phyloP scores from a whole-genome alignment of 2,888 invertebrate species.

The Drosophila limbata region DNA sequence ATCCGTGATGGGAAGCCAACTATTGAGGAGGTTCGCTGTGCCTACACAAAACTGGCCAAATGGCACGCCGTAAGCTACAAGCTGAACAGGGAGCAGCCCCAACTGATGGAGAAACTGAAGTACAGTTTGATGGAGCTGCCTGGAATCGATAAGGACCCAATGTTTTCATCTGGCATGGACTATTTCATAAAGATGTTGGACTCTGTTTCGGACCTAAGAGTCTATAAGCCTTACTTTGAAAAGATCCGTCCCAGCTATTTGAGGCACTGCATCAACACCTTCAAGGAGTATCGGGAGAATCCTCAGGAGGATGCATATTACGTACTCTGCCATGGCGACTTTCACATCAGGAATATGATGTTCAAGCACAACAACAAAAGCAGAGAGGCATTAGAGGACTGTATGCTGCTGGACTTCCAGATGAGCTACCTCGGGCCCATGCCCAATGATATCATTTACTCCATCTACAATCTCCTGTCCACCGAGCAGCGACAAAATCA shows the following conservation, averaged over 20 bases:
- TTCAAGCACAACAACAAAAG: slow-evolving; percentile 51
- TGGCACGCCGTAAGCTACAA: slow-evolving; percentile 28
- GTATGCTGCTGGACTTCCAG: slow-evolving; percentile 78
- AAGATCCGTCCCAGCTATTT: slow-evolving; percentile 35
- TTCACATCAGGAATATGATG: slow-evolving; percentile 80
- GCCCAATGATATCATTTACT: slow-evolving; percentile 64
- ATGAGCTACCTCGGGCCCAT: slow-evolving; percentile 65
- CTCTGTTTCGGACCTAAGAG: slow-evolving; percentile 43
- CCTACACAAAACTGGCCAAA: slow-evolving; percentile 18
- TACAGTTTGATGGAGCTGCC: slow-evolving; percentile 78
- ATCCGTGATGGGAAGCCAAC: slow-evolving; percentile 7
- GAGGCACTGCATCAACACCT: slow-evolving; percentile 12
- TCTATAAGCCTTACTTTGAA: slow-evolving; percentile 54
- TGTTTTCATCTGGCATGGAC: slow-evolving; percentile 50
- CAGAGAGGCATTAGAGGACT: slow-evolving; percentile 49
- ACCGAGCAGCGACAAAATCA: slow-evolving; percentile 51
- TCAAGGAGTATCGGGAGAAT: slow-evolving; percentile 31
- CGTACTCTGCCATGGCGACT: slow-evolving; percentile 80
- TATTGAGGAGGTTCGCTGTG: slow-evolving; percentile 6
- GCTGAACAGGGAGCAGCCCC: slow-evolving; percentile 79
- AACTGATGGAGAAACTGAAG: slow-evolving; percentile 58
- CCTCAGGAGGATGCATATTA: slow-evolving; percentile 53
- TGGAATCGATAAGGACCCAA: slow-evolving; percentile 29
- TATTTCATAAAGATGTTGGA: slow-evolving; percentile 58
- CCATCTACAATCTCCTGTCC: slow-evolving; percentile 67